A percentile compares a stretch with the other conserved stretches of the same genome.
These are phyloP conservation scores for Cynaeus angustus DNA, from an alignment of 2,888 invertebrate species.

Conservation along the genomic window DNA sequence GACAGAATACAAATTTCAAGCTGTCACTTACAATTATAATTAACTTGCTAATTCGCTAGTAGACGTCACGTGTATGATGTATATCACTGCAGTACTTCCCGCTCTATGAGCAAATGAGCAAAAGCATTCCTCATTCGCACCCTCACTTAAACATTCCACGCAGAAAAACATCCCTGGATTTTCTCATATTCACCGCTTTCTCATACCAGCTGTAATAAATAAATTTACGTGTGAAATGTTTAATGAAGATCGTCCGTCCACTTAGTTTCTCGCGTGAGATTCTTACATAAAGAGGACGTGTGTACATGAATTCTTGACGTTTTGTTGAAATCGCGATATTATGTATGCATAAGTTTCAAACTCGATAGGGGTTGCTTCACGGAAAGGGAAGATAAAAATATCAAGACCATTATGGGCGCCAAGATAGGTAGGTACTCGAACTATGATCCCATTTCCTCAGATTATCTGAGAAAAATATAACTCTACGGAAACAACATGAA, in stretches of 20 bases:
- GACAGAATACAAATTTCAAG: conserved; percentile 68
- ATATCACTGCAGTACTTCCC: conserved; percentile 56
- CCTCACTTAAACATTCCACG: conserved; percentile 25
- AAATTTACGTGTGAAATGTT: neutral
- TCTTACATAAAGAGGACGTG: too few species aligned
- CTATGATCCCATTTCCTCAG: conserved; percentile 21
- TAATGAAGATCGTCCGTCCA: neutral
- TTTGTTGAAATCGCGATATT: conserved; percentile 2
- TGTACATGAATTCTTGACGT: too few species aligned
- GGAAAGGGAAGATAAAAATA: conserved; percentile 33
- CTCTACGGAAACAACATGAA: conserved; percentile 5
- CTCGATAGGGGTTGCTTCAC: conserved; percentile 10
- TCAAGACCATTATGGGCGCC: conserved; percentile 16
- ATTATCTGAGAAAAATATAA: conserved; percentile 27
- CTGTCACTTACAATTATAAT: conserved; percentile 70
- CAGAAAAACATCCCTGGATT: conserved; percentile 22
- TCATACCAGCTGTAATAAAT: too few species aligned
- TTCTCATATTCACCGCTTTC: neutral
- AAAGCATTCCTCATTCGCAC: conserved; percentile 45
- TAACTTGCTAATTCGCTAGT: conserved; percentile 69
- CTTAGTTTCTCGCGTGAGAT: too few species aligned
- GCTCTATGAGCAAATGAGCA: conserved; percentile 45
- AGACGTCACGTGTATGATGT: conserved; percentile 61
- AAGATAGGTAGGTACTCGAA: conserved; percentile 30
- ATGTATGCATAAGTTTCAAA: conserved; percentile 33